Evolutionary conservation across 2,113 vertebrate species (phyloP).

Genomic region (Rhodinocichla rosea): DNA sequence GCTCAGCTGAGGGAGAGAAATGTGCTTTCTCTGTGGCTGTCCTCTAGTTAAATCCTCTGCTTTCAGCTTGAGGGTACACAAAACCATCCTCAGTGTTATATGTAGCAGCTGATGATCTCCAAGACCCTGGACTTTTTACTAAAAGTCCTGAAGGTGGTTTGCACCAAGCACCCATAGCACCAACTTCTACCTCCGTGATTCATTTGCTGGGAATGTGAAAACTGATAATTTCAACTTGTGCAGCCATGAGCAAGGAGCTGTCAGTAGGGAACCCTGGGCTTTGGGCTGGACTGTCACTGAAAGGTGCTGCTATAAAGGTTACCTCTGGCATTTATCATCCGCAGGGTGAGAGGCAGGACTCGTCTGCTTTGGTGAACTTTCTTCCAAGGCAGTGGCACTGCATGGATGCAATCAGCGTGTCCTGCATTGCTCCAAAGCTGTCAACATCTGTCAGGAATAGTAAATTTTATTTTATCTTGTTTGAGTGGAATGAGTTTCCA

Average conservation of each 20-base stretch:
- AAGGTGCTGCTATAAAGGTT: neutral
- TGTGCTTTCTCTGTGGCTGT: neutral
- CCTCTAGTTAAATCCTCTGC: neutral
- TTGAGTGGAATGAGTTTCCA: neutral
- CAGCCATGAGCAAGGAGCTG: neutral
- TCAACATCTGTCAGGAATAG: neutral
- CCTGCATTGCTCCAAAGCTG: neutral
- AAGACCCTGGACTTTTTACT: neutral
- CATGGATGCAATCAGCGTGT: neutral
- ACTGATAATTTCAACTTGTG: neutral
- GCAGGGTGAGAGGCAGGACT: neutral
- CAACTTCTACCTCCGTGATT: neutral
- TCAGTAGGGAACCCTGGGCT: neutral
- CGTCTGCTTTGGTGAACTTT: neutral
- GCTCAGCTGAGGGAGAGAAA: neutral
- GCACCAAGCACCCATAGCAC: neutral
- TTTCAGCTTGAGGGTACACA: neutral
- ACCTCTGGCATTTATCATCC: neutral
- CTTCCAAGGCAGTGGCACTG: neutral
- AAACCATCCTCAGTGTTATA: fast-evolving
- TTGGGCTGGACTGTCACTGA: neutral
- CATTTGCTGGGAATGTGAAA: neutral
- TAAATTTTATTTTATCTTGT: neutral
- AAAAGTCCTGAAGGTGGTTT: neutral
- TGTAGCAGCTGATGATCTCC: neutral